These are phyloP conservation scores for Zaprionus lachaisei DNA, from an alignment of 1,140 invertebrate genomes.

Conservation along the genomic window DNA sequence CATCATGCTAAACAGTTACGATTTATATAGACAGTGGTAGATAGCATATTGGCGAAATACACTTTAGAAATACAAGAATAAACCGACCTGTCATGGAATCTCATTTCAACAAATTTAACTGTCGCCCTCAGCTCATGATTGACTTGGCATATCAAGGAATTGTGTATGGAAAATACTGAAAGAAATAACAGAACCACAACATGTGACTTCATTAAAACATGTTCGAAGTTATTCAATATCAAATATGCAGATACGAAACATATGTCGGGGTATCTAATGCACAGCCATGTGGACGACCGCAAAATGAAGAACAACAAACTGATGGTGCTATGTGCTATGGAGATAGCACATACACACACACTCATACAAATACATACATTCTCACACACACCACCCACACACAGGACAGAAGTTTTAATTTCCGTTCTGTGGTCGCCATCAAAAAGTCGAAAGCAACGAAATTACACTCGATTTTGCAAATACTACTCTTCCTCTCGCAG, in stretches of 20 bases:
- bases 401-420: constrained; percentile 68
- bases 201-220: constrained; percentile 59
- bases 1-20: too few species aligned
- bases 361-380: not conserved
- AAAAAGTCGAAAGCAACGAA: constrained; percentile 33
- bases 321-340: not conserved
- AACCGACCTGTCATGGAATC: not conserved
- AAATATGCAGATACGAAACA: constrained; percentile 22
- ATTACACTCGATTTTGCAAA: constrained; percentile 26
- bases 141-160: not conserved
- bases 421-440: constrained; percentile 60
- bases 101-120: not conserved
- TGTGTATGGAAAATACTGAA: not conserved
- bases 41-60: not conserved
- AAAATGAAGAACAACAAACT: constrained; percentile 18
- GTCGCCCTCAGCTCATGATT: not conserved
- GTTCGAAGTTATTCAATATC: constrained; percentile 45
- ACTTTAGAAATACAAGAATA: not conserved
- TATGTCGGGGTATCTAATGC: not conserved
- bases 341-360: not conserved
- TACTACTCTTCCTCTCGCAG: constrained; percentile 4
- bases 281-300: constrained; percentile 22
- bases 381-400: not conserved
- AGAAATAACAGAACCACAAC: not conserved
- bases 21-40: not conserved